Percentiles rank a stretch among this genome's conserved stretches.
These are phyloP conservation scores for Craterocephalus amniculus DNA, from an alignment of 2,797 vertebrate species.

Conservation along the genomic window DNA sequence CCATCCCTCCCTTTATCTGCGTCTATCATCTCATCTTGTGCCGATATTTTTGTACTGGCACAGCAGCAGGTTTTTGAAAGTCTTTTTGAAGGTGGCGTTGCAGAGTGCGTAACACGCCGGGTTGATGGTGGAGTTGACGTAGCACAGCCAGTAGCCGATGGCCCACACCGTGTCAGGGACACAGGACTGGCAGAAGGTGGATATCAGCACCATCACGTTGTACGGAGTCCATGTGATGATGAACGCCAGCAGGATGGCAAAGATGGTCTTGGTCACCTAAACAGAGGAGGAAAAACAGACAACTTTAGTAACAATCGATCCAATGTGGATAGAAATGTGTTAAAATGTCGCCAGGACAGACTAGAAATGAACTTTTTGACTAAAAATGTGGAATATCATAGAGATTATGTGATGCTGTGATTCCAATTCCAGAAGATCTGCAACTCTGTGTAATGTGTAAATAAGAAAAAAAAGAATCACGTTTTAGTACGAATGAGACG, in stretches of 20 bases:
- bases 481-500: no score
- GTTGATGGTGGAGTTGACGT: slow-evolving; percentile 98
- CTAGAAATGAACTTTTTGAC: no score
- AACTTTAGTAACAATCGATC: no score
- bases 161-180: slow-evolving; percentile 96
- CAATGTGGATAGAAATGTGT: no score
- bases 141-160: slow-evolving; percentile 98
- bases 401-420: no score
- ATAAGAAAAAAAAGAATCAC: no score
- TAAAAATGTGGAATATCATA: no score
- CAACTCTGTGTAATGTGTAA: no score
- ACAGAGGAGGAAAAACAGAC: background rate
- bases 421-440: no score
- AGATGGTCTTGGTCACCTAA: slow-evolving; percentile 96
- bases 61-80: slow-evolving; percentile 96
- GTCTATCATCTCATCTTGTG: slow-evolving; percentile 78
- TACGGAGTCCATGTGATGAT: slow-evolving; percentile 99
- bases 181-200: slow-evolving; percentile 95
- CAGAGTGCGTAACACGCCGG: slow-evolving; percentile 98
- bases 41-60: slow-evolving; percentile 96
- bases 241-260: slow-evolving; percentile 97
- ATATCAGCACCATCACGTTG: slow-evolving; percentile 98
- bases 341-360: no score
- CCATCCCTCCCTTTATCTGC: slow-evolving; percentile 26
- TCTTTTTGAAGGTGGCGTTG: slow-evolving; percentile 99